These are phyloP conservation scores for Notiomystis cincta DNA, from an alignment of 2,113 vertebrate species.

Conservation along the genomic window DNA sequence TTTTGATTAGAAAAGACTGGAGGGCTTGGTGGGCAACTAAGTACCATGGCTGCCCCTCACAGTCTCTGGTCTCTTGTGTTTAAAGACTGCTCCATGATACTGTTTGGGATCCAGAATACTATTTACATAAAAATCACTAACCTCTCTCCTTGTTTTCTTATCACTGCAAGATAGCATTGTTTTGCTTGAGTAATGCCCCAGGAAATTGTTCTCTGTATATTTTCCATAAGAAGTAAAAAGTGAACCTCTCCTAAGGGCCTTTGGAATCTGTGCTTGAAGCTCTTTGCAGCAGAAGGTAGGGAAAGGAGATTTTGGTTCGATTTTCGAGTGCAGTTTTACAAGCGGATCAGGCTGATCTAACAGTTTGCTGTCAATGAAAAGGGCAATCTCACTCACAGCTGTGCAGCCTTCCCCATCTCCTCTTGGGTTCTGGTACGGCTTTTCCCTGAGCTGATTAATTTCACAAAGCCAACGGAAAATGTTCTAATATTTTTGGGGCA, in stretches of 20 bases:
- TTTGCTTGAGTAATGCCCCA: conserved; percentile 14
- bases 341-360: not conserved
- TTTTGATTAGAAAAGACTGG: not conserved
- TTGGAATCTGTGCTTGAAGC: not conserved
- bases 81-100: not conserved
- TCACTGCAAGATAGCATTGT: conserved; percentile 19
- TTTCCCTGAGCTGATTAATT: not conserved
- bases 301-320: not conserved
- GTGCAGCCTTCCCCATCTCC: not conserved
- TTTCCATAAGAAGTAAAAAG: not conserved
- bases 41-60: fast-evolving
- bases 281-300: not conserved
- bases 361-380: not conserved
- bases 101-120: not conserved
- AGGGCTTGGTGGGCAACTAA: not conserved
- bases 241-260: not conserved
- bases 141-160: conserved; percentile 1
- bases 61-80: fast-evolving
- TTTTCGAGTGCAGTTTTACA: not conserved
- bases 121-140: not conserved
- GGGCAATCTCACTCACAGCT: not conserved
- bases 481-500: not conserved
- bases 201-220: conserved; percentile 7
- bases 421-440: not conserved
- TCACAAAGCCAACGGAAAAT: not conserved